phyloP scores from a whole-genome alignment of 2,113 vertebrate species.

The Chloroceryle aenea region DNA sequence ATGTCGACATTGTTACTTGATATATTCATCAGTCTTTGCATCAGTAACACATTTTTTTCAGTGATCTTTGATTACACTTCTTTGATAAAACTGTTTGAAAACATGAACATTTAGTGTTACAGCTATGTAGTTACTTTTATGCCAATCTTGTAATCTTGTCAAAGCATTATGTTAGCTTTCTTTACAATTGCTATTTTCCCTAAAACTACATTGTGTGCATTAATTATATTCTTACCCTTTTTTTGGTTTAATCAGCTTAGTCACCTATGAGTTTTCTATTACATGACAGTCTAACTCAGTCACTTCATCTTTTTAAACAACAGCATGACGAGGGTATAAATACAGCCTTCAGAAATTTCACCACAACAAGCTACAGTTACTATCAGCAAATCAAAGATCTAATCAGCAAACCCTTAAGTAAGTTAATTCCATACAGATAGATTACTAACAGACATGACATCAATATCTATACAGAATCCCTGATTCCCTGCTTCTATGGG shows the following conservation, averaged over 20 bases:
- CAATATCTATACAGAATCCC: not conserved
- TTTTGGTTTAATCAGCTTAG: constrained; percentile 10
- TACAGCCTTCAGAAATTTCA: not conserved
- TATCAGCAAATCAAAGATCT: not conserved
- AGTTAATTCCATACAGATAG: not conserved
- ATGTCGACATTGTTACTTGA: not conserved
- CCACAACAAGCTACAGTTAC: not conserved
- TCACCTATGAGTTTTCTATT: not conserved
- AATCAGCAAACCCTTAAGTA: not conserved
- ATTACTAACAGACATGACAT: not conserved
- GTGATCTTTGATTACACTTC: not conserved
- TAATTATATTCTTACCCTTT: not conserved
- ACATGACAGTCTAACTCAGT: not conserved
- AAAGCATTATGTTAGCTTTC: constrained; percentile 20
- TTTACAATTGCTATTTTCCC: not conserved
- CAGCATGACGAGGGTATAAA: not conserved
- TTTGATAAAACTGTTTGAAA: not conserved
- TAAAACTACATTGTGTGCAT: constrained; percentile 3
- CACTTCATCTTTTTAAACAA: not conserved
- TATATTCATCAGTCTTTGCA: not conserved
- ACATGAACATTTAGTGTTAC: not conserved
- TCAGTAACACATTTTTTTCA: not conserved
- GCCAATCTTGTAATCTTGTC: constrained; percentile 15
- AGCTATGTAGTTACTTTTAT: not conserved
- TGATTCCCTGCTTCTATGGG: not conserved